A percentile compares a stretch with the other conserved stretches of the same genome.
These are phyloP conservation scores for Acanthoscelides obtectus DNA, from an alignment of 2,888 invertebrate genomes.

Conservation along the genomic window DNA sequence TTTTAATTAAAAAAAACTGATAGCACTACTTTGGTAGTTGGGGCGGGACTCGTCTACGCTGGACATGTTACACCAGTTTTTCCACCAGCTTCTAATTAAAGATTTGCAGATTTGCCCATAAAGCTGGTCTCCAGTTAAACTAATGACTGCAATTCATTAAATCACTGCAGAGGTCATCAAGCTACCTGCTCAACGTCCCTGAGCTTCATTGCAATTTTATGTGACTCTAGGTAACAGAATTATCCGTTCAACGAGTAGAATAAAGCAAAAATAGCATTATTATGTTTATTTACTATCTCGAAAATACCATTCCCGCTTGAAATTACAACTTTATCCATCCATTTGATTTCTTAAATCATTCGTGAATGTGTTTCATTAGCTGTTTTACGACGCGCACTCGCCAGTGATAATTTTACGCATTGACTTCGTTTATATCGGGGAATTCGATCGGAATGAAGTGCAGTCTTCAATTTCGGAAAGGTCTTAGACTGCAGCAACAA, in stretches of 20 bases:
- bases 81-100: too few relatives aligned
- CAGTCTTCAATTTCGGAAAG: too few relatives aligned
- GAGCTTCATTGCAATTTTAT: neutral
- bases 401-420: neutral
- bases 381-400: neutral
- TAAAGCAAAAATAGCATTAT: neutral
- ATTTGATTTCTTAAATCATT: constrained; percentile 2
- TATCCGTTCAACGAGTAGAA: neutral
- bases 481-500: too few relatives aligned
- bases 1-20: too few relatives aligned
- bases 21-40: too few relatives aligned
- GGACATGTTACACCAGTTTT: too few relatives aligned
- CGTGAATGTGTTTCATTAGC: neutral
- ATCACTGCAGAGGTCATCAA: neutral
- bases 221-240: neutral
- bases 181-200: neutral
- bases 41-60: too few relatives aligned
- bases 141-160: neutral
- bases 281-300: neutral
- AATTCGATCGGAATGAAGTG: neutral
- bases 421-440: neutral
- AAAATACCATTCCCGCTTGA: neutral
- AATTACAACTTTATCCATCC: constrained; percentile 1
- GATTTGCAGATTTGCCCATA: neutral
- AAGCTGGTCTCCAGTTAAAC: too few relatives aligned